These are phyloP conservation scores for Tricholauxania praeusta DNA, from an alignment of 2,888 invertebrate species.

Conservation along the genomic window DNA sequence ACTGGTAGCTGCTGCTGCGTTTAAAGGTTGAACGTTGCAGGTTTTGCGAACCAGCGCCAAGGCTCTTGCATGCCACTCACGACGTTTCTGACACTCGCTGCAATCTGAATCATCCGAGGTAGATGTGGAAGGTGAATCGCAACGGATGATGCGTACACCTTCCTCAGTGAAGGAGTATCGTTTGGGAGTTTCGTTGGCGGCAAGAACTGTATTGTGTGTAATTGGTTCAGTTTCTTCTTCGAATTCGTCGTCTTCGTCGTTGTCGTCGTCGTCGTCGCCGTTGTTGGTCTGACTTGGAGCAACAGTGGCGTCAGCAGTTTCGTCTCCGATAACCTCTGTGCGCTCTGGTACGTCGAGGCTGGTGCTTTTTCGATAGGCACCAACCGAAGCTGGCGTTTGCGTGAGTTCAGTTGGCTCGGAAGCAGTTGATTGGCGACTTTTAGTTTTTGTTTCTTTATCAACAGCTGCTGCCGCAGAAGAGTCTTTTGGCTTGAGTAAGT, in stretches of 20 bases:
- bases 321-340: conserved; percentile 52
- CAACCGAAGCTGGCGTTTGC: conserved; percentile 59
- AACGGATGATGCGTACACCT: conserved; percentile 71
- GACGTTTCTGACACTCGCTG: conserved; percentile 67
- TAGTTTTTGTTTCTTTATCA: conserved; percentile 59
- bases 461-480: conserved; percentile 31
- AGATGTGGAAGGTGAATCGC: conserved; percentile 67
- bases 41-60: conserved; percentile 67
- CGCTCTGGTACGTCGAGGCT: conserved; percentile 78
- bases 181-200: conserved; percentile 68
- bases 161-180: conserved; percentile 79
- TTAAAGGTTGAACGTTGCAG: conserved; percentile 64
- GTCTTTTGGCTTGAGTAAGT: conserved; percentile 73
- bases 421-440: conserved; percentile 67
- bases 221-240: conserved; percentile 44
- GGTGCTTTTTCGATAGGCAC: conserved; percentile 77
- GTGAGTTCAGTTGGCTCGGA: conserved; percentile 68
- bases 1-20: conserved; percentile 43
- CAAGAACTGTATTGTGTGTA: conserved; percentile 40
- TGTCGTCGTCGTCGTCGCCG: conserved; percentile 41
- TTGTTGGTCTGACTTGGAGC: conserved; percentile 11
- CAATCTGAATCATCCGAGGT: conserved; percentile 68
- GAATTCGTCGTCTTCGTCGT: conserved; percentile 42
- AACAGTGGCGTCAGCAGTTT: conserved; percentile 9
- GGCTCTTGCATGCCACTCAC: conserved; percentile 68